Evolutionary conservation across 2,113 vertebrate genomes (phyloP).

Genomic region (Nesoenas mayeri): DNA sequence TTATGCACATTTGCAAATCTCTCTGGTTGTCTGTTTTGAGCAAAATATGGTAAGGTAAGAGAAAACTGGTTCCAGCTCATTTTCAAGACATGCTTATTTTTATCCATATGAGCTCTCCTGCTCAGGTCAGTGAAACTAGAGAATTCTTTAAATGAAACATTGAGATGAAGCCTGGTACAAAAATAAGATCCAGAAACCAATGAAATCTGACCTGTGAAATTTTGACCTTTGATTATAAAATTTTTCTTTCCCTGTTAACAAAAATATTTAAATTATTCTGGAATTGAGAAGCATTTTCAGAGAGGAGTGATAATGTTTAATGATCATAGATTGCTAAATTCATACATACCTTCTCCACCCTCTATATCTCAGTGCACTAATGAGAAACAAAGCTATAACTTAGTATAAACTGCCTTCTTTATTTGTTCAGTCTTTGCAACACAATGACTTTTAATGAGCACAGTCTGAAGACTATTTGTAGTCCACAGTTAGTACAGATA

Average conservation of each 20-base stretch:
- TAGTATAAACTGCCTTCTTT: background rate
- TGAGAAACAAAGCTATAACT: background rate
- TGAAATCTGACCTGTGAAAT: background rate
- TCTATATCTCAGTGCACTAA: background rate
- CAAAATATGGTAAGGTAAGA: background rate
- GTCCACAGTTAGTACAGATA: background rate
- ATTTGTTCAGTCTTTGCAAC: background rate
- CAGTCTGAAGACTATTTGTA: background rate
- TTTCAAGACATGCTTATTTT: background rate
- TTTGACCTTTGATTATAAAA: background rate
- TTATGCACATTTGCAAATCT: background rate
- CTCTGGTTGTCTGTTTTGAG: background rate
- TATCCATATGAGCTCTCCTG: background rate
- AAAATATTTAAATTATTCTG: background rate
- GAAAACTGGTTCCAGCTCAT: background rate
- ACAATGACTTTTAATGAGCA: background rate
- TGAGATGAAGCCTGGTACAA: background rate
- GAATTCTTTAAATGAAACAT: background rate
- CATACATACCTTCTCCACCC: background rate
- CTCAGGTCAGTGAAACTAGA: background rate
- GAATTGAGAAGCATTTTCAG: background rate
- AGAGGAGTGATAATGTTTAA: background rate
- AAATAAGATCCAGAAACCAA: background rate
- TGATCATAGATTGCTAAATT: background rate
- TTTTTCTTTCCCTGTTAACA: background rate